Base-by-base conservation (phyloP, 1,140 invertebrate species). In the Leptinotarsa texana region DNA sequence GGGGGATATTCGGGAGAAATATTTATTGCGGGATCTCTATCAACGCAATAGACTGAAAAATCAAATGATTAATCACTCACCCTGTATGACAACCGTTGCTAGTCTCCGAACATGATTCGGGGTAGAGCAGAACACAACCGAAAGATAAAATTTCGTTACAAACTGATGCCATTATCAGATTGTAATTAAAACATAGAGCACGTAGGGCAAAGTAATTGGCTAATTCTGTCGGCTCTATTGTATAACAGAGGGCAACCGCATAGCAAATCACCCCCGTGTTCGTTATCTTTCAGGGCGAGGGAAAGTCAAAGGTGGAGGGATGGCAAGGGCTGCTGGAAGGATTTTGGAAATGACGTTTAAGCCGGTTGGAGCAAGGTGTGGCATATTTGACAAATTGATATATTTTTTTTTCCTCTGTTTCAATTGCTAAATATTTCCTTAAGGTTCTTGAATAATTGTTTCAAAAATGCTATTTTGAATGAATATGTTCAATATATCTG, bases 171-270 rank as follows among this genome's bases (percentile, higher is more conserved):
- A 80, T 82, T 80, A 82, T 82, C 80, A 79, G 79, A 81, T 82
- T 80, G 80, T 82, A 82, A 82, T 82, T 82, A 82, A 82, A 82
- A 82, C 77, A 82, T 82, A 80, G 78, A 80, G 79, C 76, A 80
- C 78, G 77, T 79, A 78, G 70, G 70, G 57, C 78, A 67, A 51
- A 51, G 71, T 76, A 73, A 69, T 67, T 68, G 70, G 74, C 77
- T 82, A 82, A 82, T 82, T 80, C 79, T 80, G 78, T 83, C 80
- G 81, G 81, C 80, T 78, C 78, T 77, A 77, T 78, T 78, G 81
- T 80, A 81, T 81, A 81, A 81, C 81, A 82, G 81, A 82, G 81
- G 81, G 81, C 81, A 82, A 83, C 81, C 79, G 79, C 78, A 82
- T 80, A 78, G 80, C 80, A 82, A 82, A 83, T 81, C 81, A 80